Percentiles rank a stretch among this genome's conserved stretches.
phyloP scores from a whole-genome alignment of 2,797 vertebrate species.

The Pangasius krempfi region DNA sequence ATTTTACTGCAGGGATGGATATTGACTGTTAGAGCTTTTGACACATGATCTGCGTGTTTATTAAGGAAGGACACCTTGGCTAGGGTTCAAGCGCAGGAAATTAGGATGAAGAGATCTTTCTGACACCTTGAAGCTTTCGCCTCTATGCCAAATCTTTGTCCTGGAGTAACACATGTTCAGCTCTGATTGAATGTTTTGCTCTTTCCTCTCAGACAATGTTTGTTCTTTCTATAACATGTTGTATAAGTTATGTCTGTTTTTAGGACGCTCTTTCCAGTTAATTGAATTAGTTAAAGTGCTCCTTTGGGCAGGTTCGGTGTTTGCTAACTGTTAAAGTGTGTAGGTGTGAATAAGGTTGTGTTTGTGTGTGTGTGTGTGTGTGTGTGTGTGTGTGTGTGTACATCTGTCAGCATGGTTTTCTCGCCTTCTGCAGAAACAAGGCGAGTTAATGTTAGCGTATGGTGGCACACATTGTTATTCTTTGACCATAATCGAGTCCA shows the following conservation, averaged over 20 bases:
- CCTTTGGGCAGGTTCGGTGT: neutral
- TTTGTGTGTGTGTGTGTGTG: slow-evolving; percentile 3
- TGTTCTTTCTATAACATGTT: neutral
- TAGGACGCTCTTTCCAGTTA: neutral
- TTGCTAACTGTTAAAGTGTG: neutral
- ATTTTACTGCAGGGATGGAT: neutral
- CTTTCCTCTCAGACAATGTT: neutral
- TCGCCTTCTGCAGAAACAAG: neutral
- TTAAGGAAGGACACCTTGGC: slow-evolving; percentile 25
- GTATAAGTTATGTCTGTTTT: neutral
- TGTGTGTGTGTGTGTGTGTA: slow-evolving; percentile 1
- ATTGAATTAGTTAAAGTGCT: slow-evolving; percentile 5
- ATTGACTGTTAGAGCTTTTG: neutral
- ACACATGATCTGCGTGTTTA: slow-evolving; percentile 12
- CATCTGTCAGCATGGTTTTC: neutral
- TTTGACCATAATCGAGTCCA: slow-evolving; percentile 15
- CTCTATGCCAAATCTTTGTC: neutral
- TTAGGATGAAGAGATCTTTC: slow-evolving; percentile 38
- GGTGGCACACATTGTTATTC: slow-evolving; percentile 9
- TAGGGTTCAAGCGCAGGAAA: slow-evolving; percentile 35
- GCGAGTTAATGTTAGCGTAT: neutral
- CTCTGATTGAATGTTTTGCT: slow-evolving; percentile 13
- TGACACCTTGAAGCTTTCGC: slow-evolving; percentile 36
- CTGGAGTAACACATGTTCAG: neutral
- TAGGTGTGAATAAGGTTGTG: neutral